Conservation (phyloP, 2,888 invertebrate species). For the Aspidiotus destructor region DNA sequence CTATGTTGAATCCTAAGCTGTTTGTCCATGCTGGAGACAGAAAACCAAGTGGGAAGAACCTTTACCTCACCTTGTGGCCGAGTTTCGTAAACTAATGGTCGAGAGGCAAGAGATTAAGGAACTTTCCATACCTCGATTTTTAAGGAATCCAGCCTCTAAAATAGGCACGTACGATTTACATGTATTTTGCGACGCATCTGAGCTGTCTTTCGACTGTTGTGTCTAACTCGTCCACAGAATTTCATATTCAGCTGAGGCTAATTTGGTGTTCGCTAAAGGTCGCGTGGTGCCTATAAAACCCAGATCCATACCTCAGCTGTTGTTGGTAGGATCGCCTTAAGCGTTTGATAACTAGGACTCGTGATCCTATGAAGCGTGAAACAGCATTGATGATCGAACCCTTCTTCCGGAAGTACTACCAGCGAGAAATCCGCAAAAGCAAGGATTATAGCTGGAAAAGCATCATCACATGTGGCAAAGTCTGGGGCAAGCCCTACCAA, state of each 20-base stretch:
- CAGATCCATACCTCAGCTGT: background rate
- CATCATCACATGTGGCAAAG: too few species aligned
- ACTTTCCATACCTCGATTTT: background rate
- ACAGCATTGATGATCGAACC: too few species aligned
- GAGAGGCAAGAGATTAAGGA: background rate
- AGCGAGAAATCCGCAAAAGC: too few species aligned
- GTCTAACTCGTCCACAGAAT: background rate
- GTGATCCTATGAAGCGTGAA: too few species aligned
- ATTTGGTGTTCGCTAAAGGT: background rate
- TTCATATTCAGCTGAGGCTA: background rate
- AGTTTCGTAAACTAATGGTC: slow-evolving; percentile 1
- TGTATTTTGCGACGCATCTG: slow-evolving; percentile 8
- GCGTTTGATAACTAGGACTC: too few species aligned
- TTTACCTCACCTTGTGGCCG: background rate
- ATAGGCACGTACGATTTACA: background rate
- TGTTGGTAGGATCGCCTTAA: too few species aligned
- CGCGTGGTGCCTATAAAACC: background rate
- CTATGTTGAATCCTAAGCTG: background rate
- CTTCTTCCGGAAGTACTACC: too few species aligned
- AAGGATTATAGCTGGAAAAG: too few species aligned
- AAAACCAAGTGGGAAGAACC: background rate
- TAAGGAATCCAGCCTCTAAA: background rate
- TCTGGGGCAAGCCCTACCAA: too few species aligned
- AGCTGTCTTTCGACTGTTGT: background rate
- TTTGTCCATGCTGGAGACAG: slow-evolving; percentile 7